Conservation (phyloP, 2,797 vertebrate genomes). For the Gymnoscopelus braueri region DNA sequence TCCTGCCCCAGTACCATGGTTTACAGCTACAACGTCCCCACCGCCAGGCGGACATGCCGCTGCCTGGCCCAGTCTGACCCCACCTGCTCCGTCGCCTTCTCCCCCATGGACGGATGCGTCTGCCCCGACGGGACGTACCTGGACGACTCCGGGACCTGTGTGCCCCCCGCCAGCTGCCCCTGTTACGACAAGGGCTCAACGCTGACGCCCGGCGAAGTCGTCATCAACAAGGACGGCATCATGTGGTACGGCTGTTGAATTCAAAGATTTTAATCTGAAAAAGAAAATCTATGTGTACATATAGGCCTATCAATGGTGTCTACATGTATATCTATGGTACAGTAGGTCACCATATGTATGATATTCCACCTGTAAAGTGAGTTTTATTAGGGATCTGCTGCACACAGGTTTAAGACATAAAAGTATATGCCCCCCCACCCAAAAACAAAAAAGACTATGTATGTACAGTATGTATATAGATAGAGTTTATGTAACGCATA, state of each 20-base stretch:
- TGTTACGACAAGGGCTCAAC: conserved; percentile 83
- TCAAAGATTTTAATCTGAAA: too few species aligned
- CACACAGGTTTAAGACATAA: too few species aligned
- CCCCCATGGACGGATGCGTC: conserved; percentile 85
- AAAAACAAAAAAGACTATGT: too few species aligned
- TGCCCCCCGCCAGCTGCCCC: conserved; percentile 82
- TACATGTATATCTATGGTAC: too few species aligned
- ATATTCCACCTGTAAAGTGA: too few species aligned
- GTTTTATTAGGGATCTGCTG: too few species aligned
- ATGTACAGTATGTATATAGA: too few species aligned
- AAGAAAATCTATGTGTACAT: too few species aligned
- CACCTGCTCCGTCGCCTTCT: conserved; percentile 81
- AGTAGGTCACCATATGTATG: too few species aligned
- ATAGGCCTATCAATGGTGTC: too few species aligned
- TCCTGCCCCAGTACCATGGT: conserved; percentile 81
- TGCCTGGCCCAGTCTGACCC: conserved; percentile 77
- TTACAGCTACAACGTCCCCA: conserved; percentile 78
- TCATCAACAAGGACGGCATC: conserved; percentile 77
- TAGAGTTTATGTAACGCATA: conserved; percentile 16
- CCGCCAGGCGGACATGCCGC: conserved; percentile 83
- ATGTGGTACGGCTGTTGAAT: conserved; percentile 80
- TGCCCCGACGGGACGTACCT: conserved; percentile 83
- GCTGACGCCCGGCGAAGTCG: conserved; percentile 81
- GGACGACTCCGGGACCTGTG: conserved; percentile 84
- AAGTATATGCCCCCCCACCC: too few species aligned